Evolutionary conservation across 92 coral and sea anemone species (phyloP).

Genomic region (Paramuricea clavata): DNA sequence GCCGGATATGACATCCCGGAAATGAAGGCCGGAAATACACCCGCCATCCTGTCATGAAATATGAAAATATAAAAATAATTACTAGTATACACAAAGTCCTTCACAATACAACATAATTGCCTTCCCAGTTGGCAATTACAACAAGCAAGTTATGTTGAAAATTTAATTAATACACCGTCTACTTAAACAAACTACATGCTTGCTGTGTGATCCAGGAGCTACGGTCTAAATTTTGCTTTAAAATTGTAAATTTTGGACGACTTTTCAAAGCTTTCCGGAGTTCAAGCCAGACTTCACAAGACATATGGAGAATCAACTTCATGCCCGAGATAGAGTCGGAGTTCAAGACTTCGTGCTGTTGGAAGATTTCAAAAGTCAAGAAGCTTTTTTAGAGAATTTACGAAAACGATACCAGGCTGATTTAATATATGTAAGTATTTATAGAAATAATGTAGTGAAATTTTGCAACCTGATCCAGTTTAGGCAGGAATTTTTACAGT

Average conservation of each 20-base stretch:
- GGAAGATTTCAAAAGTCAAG: slow-evolving; percentile 90
- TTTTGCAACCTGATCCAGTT: too few species aligned
- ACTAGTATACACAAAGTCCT: not conserved
- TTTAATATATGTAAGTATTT: slow-evolving; percentile 93
- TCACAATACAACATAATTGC: slow-evolving; percentile 21
- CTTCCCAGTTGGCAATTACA: slow-evolving; percentile 25
- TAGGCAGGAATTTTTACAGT: too few species aligned
- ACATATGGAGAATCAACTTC: slow-evolving; percentile 91
- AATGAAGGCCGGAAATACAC: not conserved
- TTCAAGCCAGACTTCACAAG: not conserved
- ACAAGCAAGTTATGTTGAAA: not conserved
- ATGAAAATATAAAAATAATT: too few species aligned
- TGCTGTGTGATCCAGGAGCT: not conserved
- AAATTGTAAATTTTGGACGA: not conserved
- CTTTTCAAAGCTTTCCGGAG: not conserved
- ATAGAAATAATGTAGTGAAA: too few species aligned
- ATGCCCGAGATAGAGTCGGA: slow-evolving; percentile 92
- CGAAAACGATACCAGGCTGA: slow-evolving; percentile 92
- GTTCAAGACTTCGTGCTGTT: slow-evolving; percentile 98
- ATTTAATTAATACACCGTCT: not conserved
- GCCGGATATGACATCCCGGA: slow-evolving; percentile 16
- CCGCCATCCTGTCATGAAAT: not conserved
- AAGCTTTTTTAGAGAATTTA: slow-evolving; percentile 92
- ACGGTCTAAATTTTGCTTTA: not conserved
- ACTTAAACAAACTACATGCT: not conserved